These are phyloP conservation scores for Papilio gigon DNA, from an alignment of 2,888 invertebrate species.

Conservation along the genomic window DNA sequence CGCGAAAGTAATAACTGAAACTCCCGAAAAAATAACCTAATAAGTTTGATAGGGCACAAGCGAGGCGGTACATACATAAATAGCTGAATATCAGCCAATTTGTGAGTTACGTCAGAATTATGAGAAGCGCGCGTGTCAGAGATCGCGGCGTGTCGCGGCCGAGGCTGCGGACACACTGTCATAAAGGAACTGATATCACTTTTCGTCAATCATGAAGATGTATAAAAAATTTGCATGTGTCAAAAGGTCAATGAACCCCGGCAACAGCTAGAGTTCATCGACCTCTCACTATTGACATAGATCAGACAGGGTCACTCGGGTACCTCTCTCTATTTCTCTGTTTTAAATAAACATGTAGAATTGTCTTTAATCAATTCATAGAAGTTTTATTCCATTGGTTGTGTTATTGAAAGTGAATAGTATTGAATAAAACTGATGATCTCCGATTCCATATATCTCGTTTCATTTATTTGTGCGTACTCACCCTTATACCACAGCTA, in stretches of 20 bases:
- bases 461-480: background rate
- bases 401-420: too few relatives aligned
- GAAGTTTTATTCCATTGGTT: too few relatives aligned
- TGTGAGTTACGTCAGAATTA: slow-evolving; percentile 29
- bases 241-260: background rate
- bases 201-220: background rate
- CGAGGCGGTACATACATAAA: slow-evolving; percentile 17
- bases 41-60: background rate
- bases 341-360: too few relatives aligned
- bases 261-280: too few relatives aligned
- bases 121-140: slow-evolving; percentile 15
- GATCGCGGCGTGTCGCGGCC: slow-evolving; percentile 1
- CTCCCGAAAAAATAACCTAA: background rate
- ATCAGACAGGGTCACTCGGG: too few relatives aligned
- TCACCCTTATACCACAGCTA: slow-evolving; percentile 5
- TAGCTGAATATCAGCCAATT: slow-evolving; percentile 30
- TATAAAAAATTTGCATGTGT: background rate
- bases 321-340: too few relatives aligned
- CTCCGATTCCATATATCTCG: background rate
- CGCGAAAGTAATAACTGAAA: background rate
- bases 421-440: background rate
- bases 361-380: too few relatives aligned
- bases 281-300: too few relatives aligned
- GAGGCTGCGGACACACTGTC: background rate
- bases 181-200: background rate